A percentile compares a stretch with the other conserved stretches of the same genome.
phyloP scores from a whole-genome alignment of 2,797 vertebrate species.

The Lacerta viridis region DNA sequence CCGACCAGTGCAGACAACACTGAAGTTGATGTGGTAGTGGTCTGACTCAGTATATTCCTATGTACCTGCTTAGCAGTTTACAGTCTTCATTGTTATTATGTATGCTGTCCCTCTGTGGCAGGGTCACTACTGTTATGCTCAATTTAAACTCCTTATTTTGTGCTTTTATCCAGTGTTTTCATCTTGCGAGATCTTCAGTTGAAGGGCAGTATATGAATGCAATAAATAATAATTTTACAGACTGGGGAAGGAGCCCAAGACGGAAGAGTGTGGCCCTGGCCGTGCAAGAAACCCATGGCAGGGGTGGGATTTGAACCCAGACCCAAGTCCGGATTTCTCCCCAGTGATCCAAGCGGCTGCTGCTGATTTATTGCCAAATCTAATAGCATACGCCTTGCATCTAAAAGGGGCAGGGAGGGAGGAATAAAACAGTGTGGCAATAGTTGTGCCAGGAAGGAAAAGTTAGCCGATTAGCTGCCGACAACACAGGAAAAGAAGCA shows the following conservation, averaged over 20 bases:
- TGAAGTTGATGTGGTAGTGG: too few relatives aligned
- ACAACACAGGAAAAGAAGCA: neutral
- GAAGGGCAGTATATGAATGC: too few relatives aligned
- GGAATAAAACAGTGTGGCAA: neutral
- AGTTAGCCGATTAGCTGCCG: neutral
- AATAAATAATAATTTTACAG: neutral
- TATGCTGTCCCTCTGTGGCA: neutral
- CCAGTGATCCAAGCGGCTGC: too few relatives aligned
- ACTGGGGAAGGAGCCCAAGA: neutral
- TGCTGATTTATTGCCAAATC: too few relatives aligned
- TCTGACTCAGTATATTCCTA: too few relatives aligned
- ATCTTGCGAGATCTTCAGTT: too few relatives aligned
- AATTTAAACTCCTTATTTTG: neutral
- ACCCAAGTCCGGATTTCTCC: neutral
- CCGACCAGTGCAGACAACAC: too few relatives aligned
- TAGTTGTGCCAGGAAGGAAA: too few relatives aligned
- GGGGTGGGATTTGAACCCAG: too few relatives aligned
- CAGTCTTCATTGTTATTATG: too few relatives aligned
- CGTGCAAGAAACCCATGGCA: neutral
- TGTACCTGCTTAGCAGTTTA: neutral
- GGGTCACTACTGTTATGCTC: neutral
- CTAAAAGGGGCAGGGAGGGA: too few relatives aligned
- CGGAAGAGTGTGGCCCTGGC: neutral
- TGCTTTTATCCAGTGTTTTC: too few relatives aligned
- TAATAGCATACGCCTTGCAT: neutral